Evolutionary conservation across 1,140 invertebrate genomes (phyloP).

Genomic region (Drosophila ambigua): DNA sequence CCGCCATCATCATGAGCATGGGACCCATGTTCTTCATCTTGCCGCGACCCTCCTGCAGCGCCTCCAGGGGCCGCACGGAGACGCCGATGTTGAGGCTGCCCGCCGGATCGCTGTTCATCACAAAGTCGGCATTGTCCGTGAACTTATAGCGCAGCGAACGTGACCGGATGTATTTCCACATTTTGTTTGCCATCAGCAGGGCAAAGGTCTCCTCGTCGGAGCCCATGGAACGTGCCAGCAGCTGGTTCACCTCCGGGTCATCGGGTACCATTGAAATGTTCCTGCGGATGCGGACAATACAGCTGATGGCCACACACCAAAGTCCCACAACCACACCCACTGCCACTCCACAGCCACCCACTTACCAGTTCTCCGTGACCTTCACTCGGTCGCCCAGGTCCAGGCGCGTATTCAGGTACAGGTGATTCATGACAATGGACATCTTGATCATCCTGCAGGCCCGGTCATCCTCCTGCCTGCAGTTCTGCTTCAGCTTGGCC

Average conservation of each 20-base stretch:
- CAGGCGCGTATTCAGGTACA: slow-evolving; percentile 91
- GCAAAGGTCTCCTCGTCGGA: slow-evolving; percentile 89
- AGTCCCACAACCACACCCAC: too few relatives aligned
- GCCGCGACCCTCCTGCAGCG: slow-evolving; percentile 86
- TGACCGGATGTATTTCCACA: slow-evolving; percentile 89
- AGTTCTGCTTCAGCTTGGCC: slow-evolving; percentile 90
- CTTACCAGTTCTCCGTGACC: slow-evolving; percentile 89
- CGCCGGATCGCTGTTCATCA: slow-evolving; percentile 88
- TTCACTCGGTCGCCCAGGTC: slow-evolving; percentile 90
- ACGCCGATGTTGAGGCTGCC: slow-evolving; percentile 89
- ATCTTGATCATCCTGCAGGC: slow-evolving; percentile 92
- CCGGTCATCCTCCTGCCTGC: slow-evolving; percentile 89
- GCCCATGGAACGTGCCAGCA: slow-evolving; percentile 84
- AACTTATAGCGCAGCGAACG: slow-evolving; percentile 88
- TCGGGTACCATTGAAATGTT: slow-evolving; percentile 71
- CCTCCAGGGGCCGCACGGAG: slow-evolving; percentile 87
- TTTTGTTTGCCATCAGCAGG: slow-evolving; percentile 88
- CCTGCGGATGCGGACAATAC: slow-evolving; percentile 22
- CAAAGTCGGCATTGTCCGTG: slow-evolving; percentile 89
- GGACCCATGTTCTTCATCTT: slow-evolving; percentile 91
- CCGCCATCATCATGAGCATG: slow-evolving; percentile 89
- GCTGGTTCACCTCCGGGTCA: slow-evolving; percentile 75
- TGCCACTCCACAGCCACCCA: neutral
- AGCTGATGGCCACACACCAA: neutral
- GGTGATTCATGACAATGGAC: slow-evolving; percentile 91